These are phyloP conservation scores for Oscheius sp. DNA, from an alignment of 2,888 invertebrate genomes.

Conservation along the genomic window DNA sequence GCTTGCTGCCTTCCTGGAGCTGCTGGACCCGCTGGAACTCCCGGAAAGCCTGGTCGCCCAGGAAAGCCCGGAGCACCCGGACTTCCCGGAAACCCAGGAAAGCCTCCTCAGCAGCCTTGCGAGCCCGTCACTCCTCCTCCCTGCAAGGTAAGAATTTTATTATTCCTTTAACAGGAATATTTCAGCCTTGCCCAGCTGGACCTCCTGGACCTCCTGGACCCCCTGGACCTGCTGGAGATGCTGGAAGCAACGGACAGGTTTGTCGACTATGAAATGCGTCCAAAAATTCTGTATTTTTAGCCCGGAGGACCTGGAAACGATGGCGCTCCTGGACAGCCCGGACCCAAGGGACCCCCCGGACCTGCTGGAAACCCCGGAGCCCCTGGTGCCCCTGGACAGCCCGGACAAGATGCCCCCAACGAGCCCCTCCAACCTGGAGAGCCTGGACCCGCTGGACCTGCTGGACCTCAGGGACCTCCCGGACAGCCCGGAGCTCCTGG, in stretches of 20 bases:
- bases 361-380: conserved; percentile 59
- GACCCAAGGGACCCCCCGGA: conserved; percentile 62
- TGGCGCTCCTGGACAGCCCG: conserved; percentile 62
- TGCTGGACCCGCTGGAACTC: conserved; percentile 58
- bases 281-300: no score
- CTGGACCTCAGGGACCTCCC: conserved; percentile 65
- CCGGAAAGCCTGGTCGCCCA: conserved; percentile 59
- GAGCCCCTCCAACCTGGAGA: conserved; percentile 61
- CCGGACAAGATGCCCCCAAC: conserved; percentile 62
- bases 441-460: conserved; percentile 62
- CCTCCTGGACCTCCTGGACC: conserved; percentile 62
- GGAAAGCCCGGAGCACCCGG: conserved; percentile 60
- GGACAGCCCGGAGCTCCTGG: conserved; percentile 61
- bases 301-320: conserved; percentile 60
- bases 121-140: conserved; percentile 67
- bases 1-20: conserved; percentile 67
- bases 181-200: conserved; percentile 60
- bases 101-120: conserved; percentile 66
- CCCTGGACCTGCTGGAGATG: conserved; percentile 57
- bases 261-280: no score
- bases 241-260: conserved; percentile 52
- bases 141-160: conserved; percentile 44
- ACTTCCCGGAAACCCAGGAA: conserved; percentile 63
- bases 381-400: conserved; percentile 66
- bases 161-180: no score